Evolutionary conservation across 2,113 vertebrate genomes (phyloP), one percentile per base, ranked within the genome.

Genomic region (Eleginops maclovinus): DNA sequence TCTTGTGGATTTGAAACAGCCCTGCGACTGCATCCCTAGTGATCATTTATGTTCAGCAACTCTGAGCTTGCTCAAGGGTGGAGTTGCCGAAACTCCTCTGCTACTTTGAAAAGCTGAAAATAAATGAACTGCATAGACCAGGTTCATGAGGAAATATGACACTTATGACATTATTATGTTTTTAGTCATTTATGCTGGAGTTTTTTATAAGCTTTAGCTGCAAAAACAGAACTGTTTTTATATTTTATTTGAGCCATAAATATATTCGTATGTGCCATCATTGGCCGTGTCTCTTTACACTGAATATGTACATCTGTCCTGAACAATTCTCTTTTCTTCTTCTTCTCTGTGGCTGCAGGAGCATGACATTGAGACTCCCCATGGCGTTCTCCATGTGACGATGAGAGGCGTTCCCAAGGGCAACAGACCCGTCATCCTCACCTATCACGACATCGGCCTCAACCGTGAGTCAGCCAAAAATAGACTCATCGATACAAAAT

Each of bases 381-480:
- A 96, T 0, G 98, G 98, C 75, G 88, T 99, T 81, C 95, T 99
- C 60, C 98, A 99, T 60, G 96, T 98, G 88, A 99, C 98, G 53
- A 95, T 99, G 95, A 92, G 97, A 88, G 98, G 98, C 44, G 94
- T 92, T 46, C 96, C 96, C 21, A 98, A 96, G 86, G 96, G 97
- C 87, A 99, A 97, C 93, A 94, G 96, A 92, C 98, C 98, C 0
- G 95, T 98, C 93, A 98, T 99, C 93, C 95, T 99, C 83, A 99
- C 98, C 24, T 99, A 98, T 84, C 98, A 99, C 67, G 98, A 99
- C 93, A 99, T 99, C 75, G 98, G 98, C 79, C 97, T 99, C 86
- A 99, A 99, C 91, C 98, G 98, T 99, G 94, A 96, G 97, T 96
- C 55, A 44, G 83, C 59, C 60, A n/a, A 46, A 75, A 72, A 62